Evolutionary conservation across 2,797 vertebrate genomes (phyloP).

Genomic region (Microctenopoma lineatum): DNA sequence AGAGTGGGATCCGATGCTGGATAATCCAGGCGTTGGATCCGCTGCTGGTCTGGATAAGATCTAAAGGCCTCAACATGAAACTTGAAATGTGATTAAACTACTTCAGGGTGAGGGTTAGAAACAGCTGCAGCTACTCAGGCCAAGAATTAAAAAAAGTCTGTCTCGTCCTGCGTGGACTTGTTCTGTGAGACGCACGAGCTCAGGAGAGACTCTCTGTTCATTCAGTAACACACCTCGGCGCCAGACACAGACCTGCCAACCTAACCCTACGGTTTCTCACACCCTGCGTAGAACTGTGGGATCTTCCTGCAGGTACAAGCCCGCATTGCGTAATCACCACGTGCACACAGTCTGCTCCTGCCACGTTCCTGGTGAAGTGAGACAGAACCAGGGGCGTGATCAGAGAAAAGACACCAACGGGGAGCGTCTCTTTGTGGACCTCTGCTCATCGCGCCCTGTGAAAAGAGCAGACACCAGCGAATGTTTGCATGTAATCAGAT

Average conservation of each 20-base stretch:
- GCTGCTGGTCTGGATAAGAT: slow-evolving; percentile 41
- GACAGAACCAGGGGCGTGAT: slow-evolving; percentile 9
- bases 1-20: slow-evolving; percentile 23
- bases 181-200: slow-evolving; percentile 29
- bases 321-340: slow-evolving; percentile 4
- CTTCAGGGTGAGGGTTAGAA: slow-evolving; percentile 32
- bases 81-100: slow-evolving; percentile 54
- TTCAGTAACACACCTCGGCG: slow-evolving; percentile 29
- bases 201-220: slow-evolving; percentile 23
- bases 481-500: slow-evolving; percentile 33
- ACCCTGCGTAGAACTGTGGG: slow-evolving; percentile 15
- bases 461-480: not conserved
- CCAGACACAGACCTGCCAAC: slow-evolving; percentile 45
- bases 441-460: not conserved
- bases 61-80: slow-evolving; percentile 45
- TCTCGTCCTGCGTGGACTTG: slow-evolving; percentile 47
- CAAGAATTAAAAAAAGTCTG: not conserved
- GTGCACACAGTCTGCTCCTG: slow-evolving; percentile 4
- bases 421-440: not conserved
- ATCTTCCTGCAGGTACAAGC: slow-evolving; percentile 34
- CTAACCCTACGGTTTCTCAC: slow-evolving; percentile 41
- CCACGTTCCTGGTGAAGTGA: not conserved
- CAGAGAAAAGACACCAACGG: not conserved
- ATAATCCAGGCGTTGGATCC: slow-evolving; percentile 47
- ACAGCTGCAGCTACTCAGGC: slow-evolving; percentile 44